Conservation (phyloP, 2,888 invertebrate species). For the Macropis europaea region DNA sequence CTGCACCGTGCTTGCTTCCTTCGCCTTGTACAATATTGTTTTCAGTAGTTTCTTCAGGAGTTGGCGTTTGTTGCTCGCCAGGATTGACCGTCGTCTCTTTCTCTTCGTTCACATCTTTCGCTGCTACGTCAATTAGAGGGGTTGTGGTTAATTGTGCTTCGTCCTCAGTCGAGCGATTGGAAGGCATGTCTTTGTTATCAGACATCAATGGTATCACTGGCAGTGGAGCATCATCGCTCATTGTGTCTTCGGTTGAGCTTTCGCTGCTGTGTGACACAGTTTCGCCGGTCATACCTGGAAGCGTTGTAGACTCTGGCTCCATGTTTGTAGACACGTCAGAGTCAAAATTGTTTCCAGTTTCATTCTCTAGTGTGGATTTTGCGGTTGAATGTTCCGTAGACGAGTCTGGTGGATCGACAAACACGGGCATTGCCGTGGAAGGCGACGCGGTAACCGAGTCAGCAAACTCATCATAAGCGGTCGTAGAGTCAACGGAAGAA, state of each 20-base stretch:
- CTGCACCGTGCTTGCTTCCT: background rate
- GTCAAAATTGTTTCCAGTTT: background rate
- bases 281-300: background rate
- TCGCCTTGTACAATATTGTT: background rate
- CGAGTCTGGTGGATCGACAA: background rate
- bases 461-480: conserved; percentile 61
- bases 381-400: conserved; percentile 4
- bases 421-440: conserved; percentile 2
- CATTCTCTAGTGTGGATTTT: conserved; percentile 56
- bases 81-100: conserved; percentile 4
- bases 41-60: conserved; percentile 11
- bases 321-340: background rate
- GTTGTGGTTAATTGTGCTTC: background rate
- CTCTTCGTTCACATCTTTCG: background rate
- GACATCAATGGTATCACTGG: conserved; percentile 61
- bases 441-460: conserved; percentile 44
- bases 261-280: background rate
- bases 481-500: conserved; percentile 31
- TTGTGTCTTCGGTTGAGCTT: background rate
- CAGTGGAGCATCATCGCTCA: conserved; percentile 53
- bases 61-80: background rate
- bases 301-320: conserved; percentile 10
- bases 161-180: background rate
- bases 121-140: background rate
- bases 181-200: background rate